phyloP scores from a whole-genome alignment of 2,797 vertebrate species.

The Cephalopachus bancanus region DNA sequence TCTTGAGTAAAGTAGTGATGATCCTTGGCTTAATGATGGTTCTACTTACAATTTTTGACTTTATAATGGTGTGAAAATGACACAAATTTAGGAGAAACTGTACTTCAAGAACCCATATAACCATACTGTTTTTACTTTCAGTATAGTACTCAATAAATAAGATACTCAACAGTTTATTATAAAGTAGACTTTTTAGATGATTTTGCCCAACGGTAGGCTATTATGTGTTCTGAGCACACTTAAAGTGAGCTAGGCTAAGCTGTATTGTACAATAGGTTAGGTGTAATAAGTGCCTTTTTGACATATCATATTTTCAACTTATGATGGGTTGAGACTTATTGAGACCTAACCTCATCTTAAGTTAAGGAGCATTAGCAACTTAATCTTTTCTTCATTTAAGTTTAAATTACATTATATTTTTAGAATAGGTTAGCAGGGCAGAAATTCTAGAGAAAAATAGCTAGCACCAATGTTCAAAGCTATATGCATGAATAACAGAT shows the following conservation, averaged over 20 bases:
- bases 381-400: background rate
- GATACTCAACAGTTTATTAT: no score
- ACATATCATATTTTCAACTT: background rate
- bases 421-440: background rate
- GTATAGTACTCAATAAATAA: background rate
- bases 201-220: background rate
- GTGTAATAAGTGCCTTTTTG: background rate
- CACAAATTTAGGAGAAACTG: background rate
- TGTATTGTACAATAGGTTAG: background rate
- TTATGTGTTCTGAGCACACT: background rate
- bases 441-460: background rate
- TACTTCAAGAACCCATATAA: background rate
- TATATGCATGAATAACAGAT: background rate
- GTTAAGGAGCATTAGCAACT: background rate
- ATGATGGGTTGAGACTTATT: background rate
- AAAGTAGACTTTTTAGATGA: background rate
- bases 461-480: background rate
- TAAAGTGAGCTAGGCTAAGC: background rate
- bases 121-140: background rate
- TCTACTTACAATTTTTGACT: background rate
- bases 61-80: background rate
- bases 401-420: background rate
- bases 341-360: background rate
- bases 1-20: background rate
- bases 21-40: background rate